A percentile compares a stretch with the other conserved stretches of the same genome.
Evolutionary conservation across 2,113 vertebrate species (phyloP).

Genomic region (Dendropsophus ebraccatus): DNA sequence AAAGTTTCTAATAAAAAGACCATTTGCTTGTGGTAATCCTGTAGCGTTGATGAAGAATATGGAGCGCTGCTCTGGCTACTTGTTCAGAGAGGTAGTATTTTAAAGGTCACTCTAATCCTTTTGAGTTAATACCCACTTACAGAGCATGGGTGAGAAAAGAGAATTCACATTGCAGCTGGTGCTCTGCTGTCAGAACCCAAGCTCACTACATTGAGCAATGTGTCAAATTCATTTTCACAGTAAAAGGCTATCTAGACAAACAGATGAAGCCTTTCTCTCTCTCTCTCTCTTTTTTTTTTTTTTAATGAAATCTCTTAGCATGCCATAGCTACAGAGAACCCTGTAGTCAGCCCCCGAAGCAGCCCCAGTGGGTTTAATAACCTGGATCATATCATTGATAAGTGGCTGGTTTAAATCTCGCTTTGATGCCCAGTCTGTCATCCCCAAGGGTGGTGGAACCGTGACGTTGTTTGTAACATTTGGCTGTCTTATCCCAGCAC

Average conservation of each 20-base stretch:
- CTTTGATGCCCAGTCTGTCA: slow-evolving; percentile 52
- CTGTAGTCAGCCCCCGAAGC: slow-evolving; percentile 42
- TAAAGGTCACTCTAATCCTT: slow-evolving; percentile 55
- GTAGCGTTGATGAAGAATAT: not conserved
- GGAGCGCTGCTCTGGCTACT: slow-evolving; percentile 6
- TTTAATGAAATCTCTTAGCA: slow-evolving; percentile 25
- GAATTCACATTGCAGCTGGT: slow-evolving; percentile 49
- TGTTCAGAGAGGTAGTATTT: slow-evolving; percentile 23
- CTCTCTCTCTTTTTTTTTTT: slow-evolving; percentile 20
- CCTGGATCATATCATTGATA: slow-evolving; percentile 51
- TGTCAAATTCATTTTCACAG: slow-evolving; percentile 58
- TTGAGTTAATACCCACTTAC: slow-evolving; percentile 52
- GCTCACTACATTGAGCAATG: slow-evolving; percentile 29
- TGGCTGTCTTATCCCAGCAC: slow-evolving; percentile 51
- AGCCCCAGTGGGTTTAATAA: slow-evolving; percentile 53
- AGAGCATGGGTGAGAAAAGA: slow-evolving; percentile 44
- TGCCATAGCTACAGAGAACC: slow-evolving; percentile 28
- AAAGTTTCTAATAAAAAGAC: slow-evolving; percentile 27
- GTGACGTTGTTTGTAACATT: slow-evolving; percentile 56
- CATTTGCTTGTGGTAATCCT: slow-evolving; percentile 30
- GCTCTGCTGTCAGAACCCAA: slow-evolving; percentile 25
- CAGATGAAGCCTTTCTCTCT: slow-evolving; percentile 48
- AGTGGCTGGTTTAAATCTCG: slow-evolving; percentile 44
- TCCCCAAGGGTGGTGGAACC: slow-evolving; percentile 45
- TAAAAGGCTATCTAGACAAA: slow-evolving; percentile 40